A percentile compares a stretch with the other conserved stretches of the same genome.
Conservation (phyloP, 2,888 invertebrate species). For the Protophormia terraenovae region DNA sequence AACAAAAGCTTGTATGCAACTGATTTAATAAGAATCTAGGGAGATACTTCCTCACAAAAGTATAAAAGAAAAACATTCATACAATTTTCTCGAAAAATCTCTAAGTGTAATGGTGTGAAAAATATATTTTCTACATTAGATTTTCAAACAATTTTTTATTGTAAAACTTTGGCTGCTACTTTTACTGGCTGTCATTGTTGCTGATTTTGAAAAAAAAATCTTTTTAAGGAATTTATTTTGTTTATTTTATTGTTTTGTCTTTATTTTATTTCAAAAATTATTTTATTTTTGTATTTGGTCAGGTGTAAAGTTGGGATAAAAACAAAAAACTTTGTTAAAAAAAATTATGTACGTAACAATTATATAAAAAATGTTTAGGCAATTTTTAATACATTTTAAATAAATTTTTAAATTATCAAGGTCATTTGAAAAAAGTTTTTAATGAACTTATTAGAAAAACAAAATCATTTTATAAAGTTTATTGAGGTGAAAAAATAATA, state of each 20-base stretch:
- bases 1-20: no score
- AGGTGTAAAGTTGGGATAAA: conserved; percentile 63
- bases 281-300: conserved; percentile 49
- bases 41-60: conserved; percentile 5
- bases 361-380: not conserved
- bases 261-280: not conserved
- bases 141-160: conserved; percentile 14
- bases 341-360: not conserved
- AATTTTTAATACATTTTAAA: not conserved
- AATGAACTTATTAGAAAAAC: not conserved
- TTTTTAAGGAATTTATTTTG: conserved; percentile 16
- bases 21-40: conserved; percentile 1
- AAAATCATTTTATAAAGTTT: not conserved
- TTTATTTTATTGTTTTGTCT: conserved; percentile 15
- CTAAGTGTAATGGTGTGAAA: conserved; percentile 53
- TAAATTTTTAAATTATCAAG: not conserved
- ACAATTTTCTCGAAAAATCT: conserved; percentile 39
- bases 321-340: not conserved
- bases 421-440: not conserved
- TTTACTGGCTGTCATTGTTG: not conserved
- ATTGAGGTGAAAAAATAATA: not conserved
- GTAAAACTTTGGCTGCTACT: conserved; percentile 34
- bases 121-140: conserved; percentile 27
- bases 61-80: not conserved
- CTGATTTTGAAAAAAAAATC: not conserved